Evolutionary conservation across 2,797 vertebrate species (phyloP), one percentile per base, ranked within the genome.

Genomic region (Bucorvus abyssinicus): DNA sequence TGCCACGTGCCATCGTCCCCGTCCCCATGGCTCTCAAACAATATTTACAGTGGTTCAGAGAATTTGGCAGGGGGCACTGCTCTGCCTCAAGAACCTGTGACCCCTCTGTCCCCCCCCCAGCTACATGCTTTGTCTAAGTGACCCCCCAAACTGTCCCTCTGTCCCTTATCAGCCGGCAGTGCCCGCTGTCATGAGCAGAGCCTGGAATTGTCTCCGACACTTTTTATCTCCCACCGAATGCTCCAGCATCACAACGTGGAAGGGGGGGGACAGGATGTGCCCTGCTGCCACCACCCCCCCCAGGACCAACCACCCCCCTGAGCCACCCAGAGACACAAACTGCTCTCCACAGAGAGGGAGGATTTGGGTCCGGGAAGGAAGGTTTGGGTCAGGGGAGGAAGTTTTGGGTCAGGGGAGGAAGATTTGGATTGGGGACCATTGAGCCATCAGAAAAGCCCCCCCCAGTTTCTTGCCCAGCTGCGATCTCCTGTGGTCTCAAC

Each of bases 11-110:
- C 88, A 81, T 90, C 86, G 55, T 81, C 83, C 86, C 94, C 0
- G 70, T 96, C 94, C 90, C 95, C 95, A 94, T 95, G 95, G 92
- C 65, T 91, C 80, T 89, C 57, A 24, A 69, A 94, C 80, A 96
- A 96, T 95, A 96, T 96, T 96, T 92, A 93, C 94, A 79, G 85
- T 2, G 2, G 2, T 34, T 16, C 52, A 14, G 36, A 84, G 65
- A 36, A 55, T 26, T 47, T 64, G 83, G 85, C 81, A 0, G 0
- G 38, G 52, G 29, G 17, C 47, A 18, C 55, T 2, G 14, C 77
- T 40, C 55, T 71, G 50, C 38, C 36, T 60, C 3, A 1, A 75
- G 57, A 75, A 53, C 19, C 30, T 55, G 47, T 59, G 53, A 40
- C 42, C 59, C 67, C 32, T 21, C 68, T 1, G 6, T 12, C 1